Evolutionary conservation across 2,797 vertebrate genomes (phyloP).

Genomic region (Remorina albescens): DNA sequence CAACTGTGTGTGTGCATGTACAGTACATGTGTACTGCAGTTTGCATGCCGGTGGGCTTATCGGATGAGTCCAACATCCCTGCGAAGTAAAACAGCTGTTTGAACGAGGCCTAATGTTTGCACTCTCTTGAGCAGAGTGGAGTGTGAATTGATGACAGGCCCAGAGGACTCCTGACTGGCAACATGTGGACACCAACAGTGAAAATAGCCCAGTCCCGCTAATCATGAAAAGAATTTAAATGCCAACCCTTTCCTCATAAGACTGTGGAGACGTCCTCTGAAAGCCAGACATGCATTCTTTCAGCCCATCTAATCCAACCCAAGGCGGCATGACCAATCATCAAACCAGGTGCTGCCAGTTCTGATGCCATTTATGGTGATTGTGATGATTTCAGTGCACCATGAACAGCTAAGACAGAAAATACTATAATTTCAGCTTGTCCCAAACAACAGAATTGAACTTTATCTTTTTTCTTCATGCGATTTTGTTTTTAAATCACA

Average conservation of each 20-base stretch:
- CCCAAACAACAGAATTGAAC: not conserved
- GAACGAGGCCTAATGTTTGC: conserved; percentile 56
- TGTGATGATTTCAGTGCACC: conserved; percentile 17
- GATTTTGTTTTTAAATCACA: not conserved
- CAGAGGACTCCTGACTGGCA: conserved; percentile 40
- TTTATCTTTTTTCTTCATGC: not conserved
- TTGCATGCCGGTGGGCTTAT: conserved; percentile 22
- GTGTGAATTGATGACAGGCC: conserved; percentile 50
- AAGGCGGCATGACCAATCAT: conserved; percentile 35
- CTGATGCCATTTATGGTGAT: conserved; percentile 20
- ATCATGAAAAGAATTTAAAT: conserved; percentile 51
- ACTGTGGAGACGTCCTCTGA: conserved; percentile 20
- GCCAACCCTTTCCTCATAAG: conserved; percentile 33
- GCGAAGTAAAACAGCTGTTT: conserved; percentile 55
- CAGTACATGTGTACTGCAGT: conserved; percentile 29
- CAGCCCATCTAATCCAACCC: conserved; percentile 50
- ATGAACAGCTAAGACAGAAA: conserved; percentile 16
- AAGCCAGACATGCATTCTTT: conserved; percentile 58
- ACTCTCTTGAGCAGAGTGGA: conserved; percentile 38
- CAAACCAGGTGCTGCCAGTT: conserved; percentile 22
- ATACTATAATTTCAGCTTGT: not conserved
- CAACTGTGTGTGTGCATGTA: conserved; percentile 9
- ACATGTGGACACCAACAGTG: conserved; percentile 41
- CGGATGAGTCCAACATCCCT: conserved; percentile 21
- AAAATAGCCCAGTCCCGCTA: conserved; percentile 22